Conservation (phyloP, 2,113 vertebrate species). For the Myotis yumanensis region DNA sequence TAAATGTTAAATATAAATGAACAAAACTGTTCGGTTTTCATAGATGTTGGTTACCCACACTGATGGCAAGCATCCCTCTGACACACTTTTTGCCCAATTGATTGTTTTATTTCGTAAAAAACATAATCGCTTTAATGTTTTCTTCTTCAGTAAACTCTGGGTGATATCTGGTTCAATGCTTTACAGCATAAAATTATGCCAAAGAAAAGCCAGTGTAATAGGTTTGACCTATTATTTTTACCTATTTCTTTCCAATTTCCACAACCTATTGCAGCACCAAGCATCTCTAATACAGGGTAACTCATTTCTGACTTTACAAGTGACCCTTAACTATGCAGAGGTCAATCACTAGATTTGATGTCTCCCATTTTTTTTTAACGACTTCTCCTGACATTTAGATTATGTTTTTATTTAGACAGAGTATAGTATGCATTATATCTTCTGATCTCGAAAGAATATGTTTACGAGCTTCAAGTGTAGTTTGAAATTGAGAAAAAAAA, state of each 20-base stretch:
- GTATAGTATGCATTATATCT: conserved; percentile 19
- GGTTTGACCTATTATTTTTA: conserved; percentile 76
- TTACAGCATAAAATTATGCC: conserved; percentile 70
- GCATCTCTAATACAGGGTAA: conserved; percentile 66
- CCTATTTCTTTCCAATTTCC: conserved; percentile 77
- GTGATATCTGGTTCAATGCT: conserved; percentile 69
- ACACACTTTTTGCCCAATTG: conserved; percentile 57
- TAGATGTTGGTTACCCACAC: not conserved
- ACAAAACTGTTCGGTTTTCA: not conserved
- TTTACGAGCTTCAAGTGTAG: conserved; percentile 41
- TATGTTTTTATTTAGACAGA: conserved; percentile 52
- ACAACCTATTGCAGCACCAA: conserved; percentile 60
- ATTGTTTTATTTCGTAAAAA: conserved; percentile 68
- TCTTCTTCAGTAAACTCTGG: conserved; percentile 73
- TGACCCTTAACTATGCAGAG: conserved; percentile 1
- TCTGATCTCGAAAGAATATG: conserved; percentile 39
- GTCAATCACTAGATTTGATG: conserved; percentile 50
- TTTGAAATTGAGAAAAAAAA: conserved; percentile 48
- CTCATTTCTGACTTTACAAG: conserved; percentile 64
- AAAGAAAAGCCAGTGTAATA: conserved; percentile 70
- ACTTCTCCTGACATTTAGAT: conserved; percentile 49
- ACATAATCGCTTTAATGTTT: conserved; percentile 54
- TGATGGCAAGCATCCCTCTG: not conserved
- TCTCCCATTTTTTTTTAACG: conserved; percentile 43
- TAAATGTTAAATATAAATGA: not conserved